phyloP scores from a whole-genome alignment of 2,888 invertebrate genomes.

The Itoplectis maculator region DNA sequence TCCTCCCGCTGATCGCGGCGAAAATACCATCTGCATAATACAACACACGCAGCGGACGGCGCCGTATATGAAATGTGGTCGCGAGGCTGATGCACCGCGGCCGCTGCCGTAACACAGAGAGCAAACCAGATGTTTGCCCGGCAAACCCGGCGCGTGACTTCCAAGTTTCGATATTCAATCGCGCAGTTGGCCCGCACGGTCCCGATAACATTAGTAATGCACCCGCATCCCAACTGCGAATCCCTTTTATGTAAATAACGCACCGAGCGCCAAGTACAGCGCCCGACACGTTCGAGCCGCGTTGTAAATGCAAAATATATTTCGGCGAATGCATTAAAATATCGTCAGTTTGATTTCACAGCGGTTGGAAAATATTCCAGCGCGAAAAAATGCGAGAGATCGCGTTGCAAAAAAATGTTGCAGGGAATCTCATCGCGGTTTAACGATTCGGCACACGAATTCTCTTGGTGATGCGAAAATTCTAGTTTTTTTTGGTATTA shows the following conservation, averaged over 20 bases:
- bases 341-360: neutral
- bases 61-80: neutral
- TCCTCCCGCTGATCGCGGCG: constrained; percentile 85
- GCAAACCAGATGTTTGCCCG: neutral
- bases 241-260: constrained; percentile 34
- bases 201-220: constrained; percentile 44
- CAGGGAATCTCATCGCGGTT: neutral
- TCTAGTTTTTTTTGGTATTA: no score
- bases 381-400: neutral
- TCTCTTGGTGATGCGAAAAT: no score
- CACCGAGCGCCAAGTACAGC: neutral
- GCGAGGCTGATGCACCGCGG: neutral
- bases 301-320: constrained; percentile 59
- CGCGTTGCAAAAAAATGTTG: neutral
- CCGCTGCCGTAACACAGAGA: no score
- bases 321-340: constrained; percentile 42
- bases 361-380: neutral
- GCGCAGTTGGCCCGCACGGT: constrained; percentile 27
- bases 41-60: neutral
- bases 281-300: constrained; percentile 14
- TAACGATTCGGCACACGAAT: neutral
- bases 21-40: constrained; percentile 85
- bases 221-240: constrained; percentile 13
- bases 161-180: constrained; percentile 60
- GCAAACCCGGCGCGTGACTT: neutral